Evolutionary conservation across 2,888 invertebrate genomes (phyloP).

Genomic region (Dioctria linearis): DNA sequence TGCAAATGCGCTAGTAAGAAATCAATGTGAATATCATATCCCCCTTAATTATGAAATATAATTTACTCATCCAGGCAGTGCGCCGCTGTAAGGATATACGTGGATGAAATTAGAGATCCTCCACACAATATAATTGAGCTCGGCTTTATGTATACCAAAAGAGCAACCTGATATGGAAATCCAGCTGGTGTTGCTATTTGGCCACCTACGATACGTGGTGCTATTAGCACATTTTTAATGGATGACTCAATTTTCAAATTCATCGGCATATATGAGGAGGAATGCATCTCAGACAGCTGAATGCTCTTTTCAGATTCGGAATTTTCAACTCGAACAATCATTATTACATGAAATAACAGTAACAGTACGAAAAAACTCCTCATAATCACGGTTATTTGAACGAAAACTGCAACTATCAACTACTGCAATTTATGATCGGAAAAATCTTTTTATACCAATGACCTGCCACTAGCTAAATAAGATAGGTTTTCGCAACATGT

Average conservation of each 20-base stretch:
- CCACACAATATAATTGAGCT: constrained; percentile 20
- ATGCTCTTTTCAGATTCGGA: neutral
- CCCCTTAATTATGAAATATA: neutral
- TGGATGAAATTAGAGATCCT: constrained; percentile 21
- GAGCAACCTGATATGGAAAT: constrained; percentile 62
- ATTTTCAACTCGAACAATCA: neutral
- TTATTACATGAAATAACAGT: neutral
- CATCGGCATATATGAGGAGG: neutral
- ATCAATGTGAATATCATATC: neutral
- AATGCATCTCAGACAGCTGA: neutral
- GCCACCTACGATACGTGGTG: constrained; percentile 61
- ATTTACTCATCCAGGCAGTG: constrained; percentile 38
- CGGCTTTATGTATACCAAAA: constrained; percentile 53
- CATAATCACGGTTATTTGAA: neutral
- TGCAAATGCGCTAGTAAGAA: constrained; percentile 8
- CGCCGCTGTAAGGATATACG: constrained; percentile 32
- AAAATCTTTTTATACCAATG: neutral
- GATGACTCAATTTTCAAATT: neutral
- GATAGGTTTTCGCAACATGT: too few species aligned
- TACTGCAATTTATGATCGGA: neutral
- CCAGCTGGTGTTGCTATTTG: constrained; percentile 57
- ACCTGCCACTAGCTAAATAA: neutral
- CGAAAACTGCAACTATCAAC: neutral
- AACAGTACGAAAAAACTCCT: neutral
- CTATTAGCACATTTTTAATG: neutral